Percentiles rank a stretch among this genome's conserved stretches.
Evolutionary conservation across 2,797 vertebrate genomes (phyloP).

Genomic region (Melanotaenia boesemani): DNA sequence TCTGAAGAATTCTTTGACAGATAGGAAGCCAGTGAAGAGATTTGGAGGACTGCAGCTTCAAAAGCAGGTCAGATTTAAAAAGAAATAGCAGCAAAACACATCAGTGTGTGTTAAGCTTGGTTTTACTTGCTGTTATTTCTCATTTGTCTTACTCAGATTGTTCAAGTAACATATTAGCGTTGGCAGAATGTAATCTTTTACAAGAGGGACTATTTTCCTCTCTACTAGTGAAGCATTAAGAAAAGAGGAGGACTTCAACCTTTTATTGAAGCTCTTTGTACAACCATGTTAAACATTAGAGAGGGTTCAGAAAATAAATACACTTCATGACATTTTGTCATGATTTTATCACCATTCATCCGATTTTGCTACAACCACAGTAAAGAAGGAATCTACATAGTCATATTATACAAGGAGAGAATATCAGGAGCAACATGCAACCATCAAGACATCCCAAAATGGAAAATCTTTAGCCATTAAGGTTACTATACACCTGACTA

Average conservation of each 20-base stretch:
- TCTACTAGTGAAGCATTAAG: neutral
- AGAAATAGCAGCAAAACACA: neutral
- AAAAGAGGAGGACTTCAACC: neutral
- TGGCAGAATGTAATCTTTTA: neutral
- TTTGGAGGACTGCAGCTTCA: neutral
- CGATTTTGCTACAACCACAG: neutral
- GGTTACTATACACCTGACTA: neutral
- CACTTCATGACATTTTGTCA: constrained; percentile 2
- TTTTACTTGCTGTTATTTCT: neutral
- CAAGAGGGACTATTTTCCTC: neutral
- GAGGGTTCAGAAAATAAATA: neutral
- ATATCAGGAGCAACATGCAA: neutral
- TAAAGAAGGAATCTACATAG: constrained; percentile 7
- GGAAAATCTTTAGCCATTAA: neutral
- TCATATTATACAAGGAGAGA: neutral
- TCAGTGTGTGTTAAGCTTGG: neutral
- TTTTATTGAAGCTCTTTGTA: neutral
- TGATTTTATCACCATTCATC: neutral
- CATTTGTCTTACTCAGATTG: neutral
- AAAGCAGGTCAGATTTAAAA: neutral
- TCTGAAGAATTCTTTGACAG: too few species aligned
- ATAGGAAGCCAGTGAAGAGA: neutral
- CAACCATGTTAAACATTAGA: neutral
- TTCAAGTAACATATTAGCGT: neutral
- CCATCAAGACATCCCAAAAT: constrained; percentile 2